Evolutionary conservation across 2,888 invertebrate species (phyloP).

Genomic region (Hermaeophaga mercurialis): DNA sequence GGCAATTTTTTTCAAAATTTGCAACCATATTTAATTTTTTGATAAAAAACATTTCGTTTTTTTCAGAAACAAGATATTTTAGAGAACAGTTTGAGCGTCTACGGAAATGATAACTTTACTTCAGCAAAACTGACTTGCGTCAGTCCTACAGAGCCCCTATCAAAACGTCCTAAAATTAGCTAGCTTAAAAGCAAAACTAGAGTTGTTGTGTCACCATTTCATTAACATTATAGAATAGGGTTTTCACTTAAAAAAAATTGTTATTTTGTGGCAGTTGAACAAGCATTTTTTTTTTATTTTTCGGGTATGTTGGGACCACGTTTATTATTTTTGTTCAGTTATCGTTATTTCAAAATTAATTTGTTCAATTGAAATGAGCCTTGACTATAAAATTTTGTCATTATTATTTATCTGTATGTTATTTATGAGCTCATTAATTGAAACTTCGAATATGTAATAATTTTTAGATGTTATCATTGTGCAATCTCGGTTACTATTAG

Average conservation of each 20-base stretch:
- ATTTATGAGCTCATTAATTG: not conserved
- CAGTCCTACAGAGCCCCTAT: constrained; percentile 53
- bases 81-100: constrained; percentile 53
- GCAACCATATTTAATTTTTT: not conserved
- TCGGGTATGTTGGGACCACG: constrained; percentile 27
- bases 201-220: constrained; percentile 45
- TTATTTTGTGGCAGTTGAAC: no score
- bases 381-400: not conserved
- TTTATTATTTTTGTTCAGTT: constrained; percentile 17
- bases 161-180: constrained; percentile 58
- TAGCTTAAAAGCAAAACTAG: constrained; percentile 51
- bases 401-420: no score
- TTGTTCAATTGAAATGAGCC: constrained; percentile 6
- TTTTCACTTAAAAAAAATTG: not conserved
- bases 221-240: constrained; percentile 31
- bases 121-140: constrained; percentile 51
- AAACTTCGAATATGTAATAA: constrained; percentile 27
- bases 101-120: constrained; percentile 47
- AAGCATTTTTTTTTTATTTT: constrained; percentile 30
- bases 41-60: constrained; percentile 1
- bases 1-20: no score
- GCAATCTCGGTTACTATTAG: constrained; percentile 45
- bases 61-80: constrained; percentile 56
- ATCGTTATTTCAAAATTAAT: not conserved
- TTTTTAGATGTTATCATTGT: constrained; percentile 43